Base-by-base conservation (phyloP, 2,888 invertebrate species). In the Morpho achilles region DNA sequence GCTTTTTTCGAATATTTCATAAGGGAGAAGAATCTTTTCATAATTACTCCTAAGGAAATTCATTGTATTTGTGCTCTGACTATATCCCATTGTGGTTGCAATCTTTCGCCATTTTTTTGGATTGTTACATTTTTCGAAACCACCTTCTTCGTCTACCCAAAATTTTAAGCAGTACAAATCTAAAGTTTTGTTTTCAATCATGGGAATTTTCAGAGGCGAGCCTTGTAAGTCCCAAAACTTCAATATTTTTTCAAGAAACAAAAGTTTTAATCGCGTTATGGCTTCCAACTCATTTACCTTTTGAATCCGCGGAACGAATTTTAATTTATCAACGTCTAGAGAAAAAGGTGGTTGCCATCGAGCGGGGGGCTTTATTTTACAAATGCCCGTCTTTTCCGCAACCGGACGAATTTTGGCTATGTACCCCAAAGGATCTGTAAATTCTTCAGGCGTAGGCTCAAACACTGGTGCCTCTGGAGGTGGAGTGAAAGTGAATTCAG, bases 261-360 rank as follows among this genome's bases (percentile, higher is more conserved):
- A 93, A 67, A 95, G 84, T 78, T 94, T 94, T 57, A 95, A 91
- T 65, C 95, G 87, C 50, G 94, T 94, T 70, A 94, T 93, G 64
- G 95, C 95, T 92, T 94, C 89, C 69, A 93, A 80, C 72, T 91
- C 91, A 68, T 91, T 91, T 43, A 91, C 80, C 81, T 91, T 90
- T 74, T 91, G 91, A 74, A 91, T 91, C 68, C 91, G 84, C 71
- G 91, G 91, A 63, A 87, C 87, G 71, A 91, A 91, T 77, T 88
- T 90, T 72, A 91, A 80, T 81, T 89, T 91, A 73, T 95, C 94
- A 57, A 94, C 93, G 84, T 96, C 93, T 68, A 96, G 93, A 49
- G 94, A 94, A 92, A 96, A 96, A 53, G 95, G 95, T 67, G 95
- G 95, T 74, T 94, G 94, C 94, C 95, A 96, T 67, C 93, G 92